Evolutionary conservation across 1,140 invertebrate species (phyloP).

Genomic region (Hycleus cichorii): DNA sequence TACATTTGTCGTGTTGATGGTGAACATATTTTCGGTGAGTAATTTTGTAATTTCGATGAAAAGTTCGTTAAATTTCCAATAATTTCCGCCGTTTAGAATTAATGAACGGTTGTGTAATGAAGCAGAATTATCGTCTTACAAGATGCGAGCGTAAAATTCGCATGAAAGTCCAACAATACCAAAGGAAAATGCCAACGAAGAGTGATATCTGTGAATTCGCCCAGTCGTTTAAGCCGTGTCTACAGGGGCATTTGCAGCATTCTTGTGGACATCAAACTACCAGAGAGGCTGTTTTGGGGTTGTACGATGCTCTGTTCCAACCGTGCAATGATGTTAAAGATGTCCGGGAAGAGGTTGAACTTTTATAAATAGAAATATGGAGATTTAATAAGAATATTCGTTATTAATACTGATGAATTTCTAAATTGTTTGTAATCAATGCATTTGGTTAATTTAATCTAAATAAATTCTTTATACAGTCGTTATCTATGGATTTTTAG

Average conservation of each 20-base stretch:
- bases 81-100: constrained; percentile 8
- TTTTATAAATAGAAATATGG: background rate
- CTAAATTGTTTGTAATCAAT: too few species aligned
- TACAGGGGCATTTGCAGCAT: background rate
- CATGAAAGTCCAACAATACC: constrained; percentile 1
- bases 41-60: background rate
- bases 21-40: constrained; percentile 19
- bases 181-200: constrained; percentile 1
- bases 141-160: constrained; percentile 1
- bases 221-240: constrained; percentile 1
- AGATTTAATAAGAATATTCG: background rate
- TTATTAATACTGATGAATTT: background rate
- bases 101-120: constrained; percentile 8
- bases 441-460: too few species aligned
- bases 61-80: background rate
- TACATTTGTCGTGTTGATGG: constrained; percentile 13
- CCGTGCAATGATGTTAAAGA: background rate
- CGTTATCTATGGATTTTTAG: too few species aligned
- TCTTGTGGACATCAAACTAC: constrained; percentile 5
- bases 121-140: constrained; percentile 1
- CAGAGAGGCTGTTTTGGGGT: constrained; percentile 1
- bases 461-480: too few species aligned
- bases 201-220: constrained; percentile 3
- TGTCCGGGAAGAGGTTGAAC: background rate
- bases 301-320: constrained; percentile 1